Percentiles rank a stretch among this genome's conserved stretches.
Evolutionary conservation across 2,113 vertebrate genomes (phyloP).

Genomic region (Saguinus imperator): DNA sequence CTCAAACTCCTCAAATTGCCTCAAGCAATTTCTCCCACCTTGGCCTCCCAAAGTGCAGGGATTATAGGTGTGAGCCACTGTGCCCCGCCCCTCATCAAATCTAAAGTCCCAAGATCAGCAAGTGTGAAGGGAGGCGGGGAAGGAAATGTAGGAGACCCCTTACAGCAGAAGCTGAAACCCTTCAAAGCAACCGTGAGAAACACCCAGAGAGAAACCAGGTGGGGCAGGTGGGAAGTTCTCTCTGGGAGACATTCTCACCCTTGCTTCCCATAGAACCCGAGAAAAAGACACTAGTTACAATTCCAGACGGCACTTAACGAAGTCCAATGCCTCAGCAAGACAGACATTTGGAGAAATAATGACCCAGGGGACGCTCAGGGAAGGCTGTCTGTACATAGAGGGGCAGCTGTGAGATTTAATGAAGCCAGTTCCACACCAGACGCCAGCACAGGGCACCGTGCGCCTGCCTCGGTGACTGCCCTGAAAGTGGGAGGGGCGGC

Average conservation of each 20-base stretch:
- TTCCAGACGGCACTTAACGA: background rate
- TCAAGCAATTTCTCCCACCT: no score
- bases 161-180: background rate
- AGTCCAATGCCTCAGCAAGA: slow-evolving; percentile 29
- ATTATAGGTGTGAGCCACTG: no score
- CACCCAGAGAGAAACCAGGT: background rate
- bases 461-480: background rate
- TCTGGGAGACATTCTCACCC: background rate
- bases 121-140: background rate
- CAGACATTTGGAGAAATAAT: background rate
- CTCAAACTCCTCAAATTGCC: no score
- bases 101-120: background rate
- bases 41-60: no score
- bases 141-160: background rate
- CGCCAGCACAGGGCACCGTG: background rate
- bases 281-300: background rate
- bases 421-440: background rate
- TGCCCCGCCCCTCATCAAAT: background rate
- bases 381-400: background rate
- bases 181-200: background rate
- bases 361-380: background rate
- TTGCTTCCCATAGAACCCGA: background rate
- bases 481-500: background rate
- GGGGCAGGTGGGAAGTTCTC: background rate
- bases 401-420: background rate